A percentile compares a stretch with the other conserved stretches of the same genome.
These are phyloP conservation scores for Troides aeacus DNA, from an alignment of 2,888 invertebrate genomes.

Conservation along the genomic window DNA sequence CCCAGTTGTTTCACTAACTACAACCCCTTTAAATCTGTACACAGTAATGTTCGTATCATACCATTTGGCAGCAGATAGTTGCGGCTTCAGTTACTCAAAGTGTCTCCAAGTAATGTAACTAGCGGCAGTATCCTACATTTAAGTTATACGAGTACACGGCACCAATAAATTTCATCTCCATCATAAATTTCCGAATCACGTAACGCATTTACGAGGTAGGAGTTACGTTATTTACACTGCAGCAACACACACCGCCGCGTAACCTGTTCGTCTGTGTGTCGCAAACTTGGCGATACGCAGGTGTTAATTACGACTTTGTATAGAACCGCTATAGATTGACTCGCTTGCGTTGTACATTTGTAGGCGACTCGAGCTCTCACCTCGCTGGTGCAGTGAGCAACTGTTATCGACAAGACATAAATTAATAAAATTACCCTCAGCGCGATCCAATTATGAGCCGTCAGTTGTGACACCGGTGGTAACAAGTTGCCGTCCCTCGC, in stretches of 20 bases:
- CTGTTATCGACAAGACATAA: conserved; percentile 41
- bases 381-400: conserved; percentile 29
- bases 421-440: conserved; percentile 34
- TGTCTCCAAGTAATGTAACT: too few species aligned
- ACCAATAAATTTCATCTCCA: too few species aligned
- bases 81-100: too few species aligned
- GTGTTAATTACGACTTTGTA: conserved; percentile 63
- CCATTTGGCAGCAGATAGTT: too few species aligned
- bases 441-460: conserved; percentile 23
- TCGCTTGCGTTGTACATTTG: conserved; percentile 27
- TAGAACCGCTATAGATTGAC: conserved; percentile 41
- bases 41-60: too few species aligned
- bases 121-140: too few species aligned
- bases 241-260: conserved; percentile 36
- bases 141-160: too few species aligned
- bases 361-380: neutral
- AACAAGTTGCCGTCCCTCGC: conserved; percentile 2
- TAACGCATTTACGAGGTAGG: neutral
- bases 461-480: conserved; percentile 6
- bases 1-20: too few species aligned
- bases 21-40: too few species aligned
- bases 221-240: too few species aligned
- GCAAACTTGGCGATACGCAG: conserved; percentile 57
- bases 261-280: conserved; percentile 40
- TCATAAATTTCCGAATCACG: too few species aligned